These are phyloP conservation scores for Brachyistius frenatus DNA, from an alignment of 2,113 vertebrate genomes.

Conservation along the genomic window DNA sequence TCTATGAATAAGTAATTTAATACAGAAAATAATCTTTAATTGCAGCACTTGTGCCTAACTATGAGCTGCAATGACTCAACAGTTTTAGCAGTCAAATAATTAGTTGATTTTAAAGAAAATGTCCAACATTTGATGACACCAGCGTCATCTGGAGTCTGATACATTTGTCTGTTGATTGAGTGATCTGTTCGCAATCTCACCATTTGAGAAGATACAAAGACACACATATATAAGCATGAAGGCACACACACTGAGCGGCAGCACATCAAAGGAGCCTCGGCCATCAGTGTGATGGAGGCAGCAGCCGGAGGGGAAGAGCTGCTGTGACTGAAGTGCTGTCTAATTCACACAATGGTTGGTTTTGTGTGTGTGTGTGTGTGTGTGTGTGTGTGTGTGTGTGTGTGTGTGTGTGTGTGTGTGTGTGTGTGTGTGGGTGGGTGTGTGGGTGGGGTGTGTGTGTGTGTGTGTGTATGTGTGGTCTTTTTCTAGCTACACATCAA, in stretches of 20 bases:
- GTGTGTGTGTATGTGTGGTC: conserved; percentile 27
- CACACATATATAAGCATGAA: conserved; percentile 10
- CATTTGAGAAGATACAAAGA: background rate
- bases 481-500: conserved; percentile 66
- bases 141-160: too few species aligned
- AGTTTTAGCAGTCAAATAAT: too few species aligned
- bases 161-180: too few species aligned
- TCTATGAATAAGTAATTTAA: too few species aligned
- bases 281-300: conserved; percentile 60
- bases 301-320: conserved; percentile 59
- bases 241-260: background rate
- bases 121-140: too few species aligned
- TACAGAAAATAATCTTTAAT: too few species aligned
- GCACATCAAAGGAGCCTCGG: conserved; percentile 60
- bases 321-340: conserved; percentile 65
- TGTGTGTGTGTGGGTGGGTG: background rate
- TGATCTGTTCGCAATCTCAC: too few species aligned
- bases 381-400: conserved; percentile 10
- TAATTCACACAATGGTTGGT: conserved; percentile 59
- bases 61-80: too few species aligned
- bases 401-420: conserved; percentile 16
- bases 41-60: too few species aligned
- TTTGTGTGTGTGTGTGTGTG: conserved; percentile 16
- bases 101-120: too few species aligned
- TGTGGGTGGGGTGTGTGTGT: too few species aligned